A percentile compares a stretch with the other conserved stretches of the same genome.
These are phyloP conservation scores for Epinephelus cyanopodus DNA, from an alignment of 2,113 vertebrate genomes.

Conservation along the genomic window DNA sequence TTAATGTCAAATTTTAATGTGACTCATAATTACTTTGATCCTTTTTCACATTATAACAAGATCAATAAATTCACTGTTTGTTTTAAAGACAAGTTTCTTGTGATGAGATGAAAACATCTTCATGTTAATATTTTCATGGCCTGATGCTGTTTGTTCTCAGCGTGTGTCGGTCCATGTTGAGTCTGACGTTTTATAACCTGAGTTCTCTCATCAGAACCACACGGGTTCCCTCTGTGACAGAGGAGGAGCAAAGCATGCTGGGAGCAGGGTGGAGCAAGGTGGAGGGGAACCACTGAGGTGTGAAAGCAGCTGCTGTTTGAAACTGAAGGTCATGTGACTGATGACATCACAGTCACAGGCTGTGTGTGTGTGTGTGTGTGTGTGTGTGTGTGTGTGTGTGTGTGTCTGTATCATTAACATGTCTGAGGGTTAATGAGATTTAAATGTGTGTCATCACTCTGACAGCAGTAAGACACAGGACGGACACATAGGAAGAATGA, in stretches of 20 bases:
- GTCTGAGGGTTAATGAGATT: slow-evolving; percentile 65
- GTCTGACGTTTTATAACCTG: background rate
- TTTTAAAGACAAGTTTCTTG: too few species aligned
- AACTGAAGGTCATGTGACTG: slow-evolving; percentile 21
- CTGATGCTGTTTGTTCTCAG: too few species aligned
- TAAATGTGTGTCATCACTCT: slow-evolving; percentile 74
- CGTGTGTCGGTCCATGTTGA: background rate
- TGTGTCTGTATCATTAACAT: background rate
- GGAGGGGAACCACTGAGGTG: slow-evolving; percentile 10
- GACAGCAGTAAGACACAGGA: slow-evolving; percentile 19
- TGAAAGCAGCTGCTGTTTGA: slow-evolving; percentile 20
- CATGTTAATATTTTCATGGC: too few species aligned
- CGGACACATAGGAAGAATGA: background rate
- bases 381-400: background rate
- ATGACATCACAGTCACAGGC: slow-evolving; percentile 8
- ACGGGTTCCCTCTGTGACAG: too few species aligned
- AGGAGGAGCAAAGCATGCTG: background rate
- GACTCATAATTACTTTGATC: too few species aligned
- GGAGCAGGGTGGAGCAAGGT: background rate
- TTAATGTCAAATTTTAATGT: too few species aligned
- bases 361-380: background rate
- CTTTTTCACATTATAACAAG: too few species aligned
- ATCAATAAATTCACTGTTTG: too few species aligned
- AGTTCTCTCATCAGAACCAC: too few species aligned
- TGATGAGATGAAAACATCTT: too few species aligned